phyloP scores from a whole-genome alignment of 2,797 vertebrate genomes.

The Eurystomus glaucurus region DNA sequence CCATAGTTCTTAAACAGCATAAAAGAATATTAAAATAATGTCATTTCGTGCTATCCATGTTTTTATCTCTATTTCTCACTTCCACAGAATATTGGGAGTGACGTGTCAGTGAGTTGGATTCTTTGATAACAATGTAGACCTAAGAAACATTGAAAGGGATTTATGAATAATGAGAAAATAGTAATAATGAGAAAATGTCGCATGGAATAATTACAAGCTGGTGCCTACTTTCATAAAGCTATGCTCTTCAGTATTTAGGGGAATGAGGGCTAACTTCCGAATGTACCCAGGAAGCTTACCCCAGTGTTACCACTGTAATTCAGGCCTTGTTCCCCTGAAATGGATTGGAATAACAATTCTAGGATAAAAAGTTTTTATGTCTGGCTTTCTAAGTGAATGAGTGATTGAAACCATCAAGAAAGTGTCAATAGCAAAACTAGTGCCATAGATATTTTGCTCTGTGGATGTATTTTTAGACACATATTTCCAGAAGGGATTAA shows the following conservation, averaged over 20 bases:
- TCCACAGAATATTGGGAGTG: neutral
- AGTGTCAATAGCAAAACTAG: neutral
- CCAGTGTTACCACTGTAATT: neutral
- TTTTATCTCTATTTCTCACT: neutral
- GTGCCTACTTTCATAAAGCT: neutral
- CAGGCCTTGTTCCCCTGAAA: neutral
- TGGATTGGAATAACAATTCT: neutral
- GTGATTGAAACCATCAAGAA: neutral
- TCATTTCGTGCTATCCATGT: neutral
- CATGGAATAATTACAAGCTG: neutral
- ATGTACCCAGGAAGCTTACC: neutral
- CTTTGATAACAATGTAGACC: neutral
- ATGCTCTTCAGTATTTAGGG: neutral
- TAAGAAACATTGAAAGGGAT: neutral
- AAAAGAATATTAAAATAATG: neutral
- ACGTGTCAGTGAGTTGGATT: neutral
- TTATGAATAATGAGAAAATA: neutral
- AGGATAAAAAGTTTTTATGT: neutral
- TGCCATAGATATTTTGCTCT: neutral
- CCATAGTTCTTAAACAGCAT: neutral
- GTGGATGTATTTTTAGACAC: neutral
- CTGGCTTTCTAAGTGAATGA: neutral
- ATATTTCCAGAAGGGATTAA: neutral
- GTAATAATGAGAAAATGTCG: neutral
- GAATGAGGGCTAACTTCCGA: accelerated